Base-by-base conservation (phyloP, 2,888 invertebrate genomes). In the Clitarchus hookeri region DNA sequence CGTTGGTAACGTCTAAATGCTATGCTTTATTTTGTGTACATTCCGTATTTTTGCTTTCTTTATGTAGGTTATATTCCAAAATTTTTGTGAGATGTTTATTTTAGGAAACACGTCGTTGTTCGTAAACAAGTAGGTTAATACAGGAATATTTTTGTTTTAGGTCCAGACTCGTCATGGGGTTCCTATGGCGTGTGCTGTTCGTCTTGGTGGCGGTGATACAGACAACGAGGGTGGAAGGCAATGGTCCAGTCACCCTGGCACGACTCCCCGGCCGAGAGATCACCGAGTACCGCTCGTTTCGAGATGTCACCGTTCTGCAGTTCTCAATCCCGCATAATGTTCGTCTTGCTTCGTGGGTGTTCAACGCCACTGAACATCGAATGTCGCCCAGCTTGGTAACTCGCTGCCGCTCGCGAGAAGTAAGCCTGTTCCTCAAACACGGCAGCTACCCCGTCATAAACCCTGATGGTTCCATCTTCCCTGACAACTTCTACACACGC, bases 401-500 rank as follows among this genome's bases (percentile, higher is more conserved):
- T 11, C 89, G 89, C 44, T 90, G 90, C 87, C 87, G 88, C 48
- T 87, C 89, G 25, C 89, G 89, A 84, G 89, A 88, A 80, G 89
- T 90, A 80, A 89, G 89, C 82, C 87, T 89, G 88, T 89, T 95
- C 90, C 91, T 98, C 86, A 97, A 97, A 90, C 94, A 95, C 89
- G 96, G 96, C 25, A 95, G 97, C 84, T 95, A 96, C 89, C 97
- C 98, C 36, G 95, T 97, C 6, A 94, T 97, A 87, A 95, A 95
- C 90, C 96, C 97, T 3, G 96, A 97, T 90, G 96, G 96, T 87
- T 95, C 96, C 83, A 93, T 94, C 84, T 96, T 96, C 90, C 96
- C 96, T 0, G 94, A 94, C 87, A 92, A 94, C 88, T 94, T 95
- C 89, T 90, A 88, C 86, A 86, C 82, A 4, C 88, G 54, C 87